Base-by-base conservation (phyloP, 2,797 vertebrate species). In the Oryzias sinensis region DNA sequence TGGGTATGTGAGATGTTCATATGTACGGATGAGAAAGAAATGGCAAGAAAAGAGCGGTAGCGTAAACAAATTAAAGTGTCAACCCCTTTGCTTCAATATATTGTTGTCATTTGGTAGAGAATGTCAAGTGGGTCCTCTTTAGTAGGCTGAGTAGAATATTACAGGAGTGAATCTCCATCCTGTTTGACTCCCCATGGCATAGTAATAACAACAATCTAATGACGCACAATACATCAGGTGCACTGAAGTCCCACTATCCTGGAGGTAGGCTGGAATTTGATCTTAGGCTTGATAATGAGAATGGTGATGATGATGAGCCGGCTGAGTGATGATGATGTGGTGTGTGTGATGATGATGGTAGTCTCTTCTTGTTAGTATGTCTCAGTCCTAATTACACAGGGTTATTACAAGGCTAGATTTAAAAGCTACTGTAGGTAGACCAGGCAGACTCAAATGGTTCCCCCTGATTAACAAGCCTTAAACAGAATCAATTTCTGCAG, bases 181-280 rank as follows among this genome's bases (percentile, higher is more conserved):
- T 74, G 77, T 78, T 84, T 81, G 83, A 87, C 85, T 88, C 84
- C 88, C 86, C 65, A 53, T 81, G 85, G 86, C 89, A 86, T 79
- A 74, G 84, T 84, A 87, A 88, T 87, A 88, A 90, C 82, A 90
- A 90, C 88, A 88, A 84, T 81, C 72, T 88, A 89, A 90, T 86
- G 86, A 87, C 68, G 62, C 56, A 77, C 87, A 76, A 87, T 89
- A 87, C 77, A 90, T 90, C 86, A 90, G 86, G 78, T 87, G 74
- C 56, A 77, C 70, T 80, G 78, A 79, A 89, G 77, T 84, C 77
- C 78, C 83, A 59, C 86, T 80, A 64, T 87, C 81, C 81, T 41
- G 50, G 57, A 87, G 87, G 84, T 77, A 80, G 62, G 70, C 76
- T 72, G 66, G 77, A 85, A 87, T 88, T 70, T 87, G 82, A 89